These are phyloP conservation scores for Phania funesta DNA, from an alignment of 2,888 invertebrate species.

Conservation along the genomic window DNA sequence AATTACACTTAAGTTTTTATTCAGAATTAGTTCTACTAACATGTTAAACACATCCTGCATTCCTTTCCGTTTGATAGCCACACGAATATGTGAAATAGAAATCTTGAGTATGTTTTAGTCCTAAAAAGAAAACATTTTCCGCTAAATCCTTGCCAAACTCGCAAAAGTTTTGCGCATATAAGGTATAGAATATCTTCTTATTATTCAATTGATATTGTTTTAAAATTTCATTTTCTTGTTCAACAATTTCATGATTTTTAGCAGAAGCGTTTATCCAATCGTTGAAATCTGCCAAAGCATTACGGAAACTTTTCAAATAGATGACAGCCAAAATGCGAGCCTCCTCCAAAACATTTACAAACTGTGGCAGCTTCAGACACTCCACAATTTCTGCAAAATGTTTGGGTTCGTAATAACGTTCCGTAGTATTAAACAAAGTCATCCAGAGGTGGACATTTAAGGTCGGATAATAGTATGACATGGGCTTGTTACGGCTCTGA, in stretches of 20 bases:
- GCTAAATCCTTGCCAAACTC: slow-evolving; percentile 78
- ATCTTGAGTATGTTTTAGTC: slow-evolving; percentile 75
- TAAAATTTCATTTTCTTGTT: slow-evolving; percentile 75
- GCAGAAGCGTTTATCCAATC: slow-evolving; percentile 71
- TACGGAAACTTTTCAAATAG: slow-evolving; percentile 76
- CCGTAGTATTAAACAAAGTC: slow-evolving; percentile 76
- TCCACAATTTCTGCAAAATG: slow-evolving; percentile 73
- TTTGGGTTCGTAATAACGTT: slow-evolving; percentile 73
- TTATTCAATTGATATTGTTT: slow-evolving; percentile 73
- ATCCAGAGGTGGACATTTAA: slow-evolving; percentile 78
- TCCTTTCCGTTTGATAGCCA: slow-evolving; percentile 71
- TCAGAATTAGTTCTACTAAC: neutral
- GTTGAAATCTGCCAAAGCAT: slow-evolving; percentile 75
- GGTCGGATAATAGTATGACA: slow-evolving; percentile 77
- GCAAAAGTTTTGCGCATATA: slow-evolving; percentile 78
- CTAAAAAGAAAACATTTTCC: slow-evolving; percentile 77
- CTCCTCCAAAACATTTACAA: slow-evolving; percentile 75
- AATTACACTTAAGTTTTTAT: neutral
- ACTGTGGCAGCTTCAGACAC: slow-evolving; percentile 76
- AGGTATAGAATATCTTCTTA: slow-evolving; percentile 75
- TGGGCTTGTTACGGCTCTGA: slow-evolving; percentile 77
- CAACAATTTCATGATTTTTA: slow-evolving; percentile 71
- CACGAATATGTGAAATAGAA: slow-evolving; percentile 75
- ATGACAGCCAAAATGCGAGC: slow-evolving; percentile 76
- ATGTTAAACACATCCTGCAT: slow-evolving; percentile 35